A percentile compares a stretch with the other conserved stretches of the same genome.
These are phyloP conservation scores for Heteromurus nitidus DNA, from an alignment of 2,888 invertebrate genomes.

Conservation along the genomic window DNA sequence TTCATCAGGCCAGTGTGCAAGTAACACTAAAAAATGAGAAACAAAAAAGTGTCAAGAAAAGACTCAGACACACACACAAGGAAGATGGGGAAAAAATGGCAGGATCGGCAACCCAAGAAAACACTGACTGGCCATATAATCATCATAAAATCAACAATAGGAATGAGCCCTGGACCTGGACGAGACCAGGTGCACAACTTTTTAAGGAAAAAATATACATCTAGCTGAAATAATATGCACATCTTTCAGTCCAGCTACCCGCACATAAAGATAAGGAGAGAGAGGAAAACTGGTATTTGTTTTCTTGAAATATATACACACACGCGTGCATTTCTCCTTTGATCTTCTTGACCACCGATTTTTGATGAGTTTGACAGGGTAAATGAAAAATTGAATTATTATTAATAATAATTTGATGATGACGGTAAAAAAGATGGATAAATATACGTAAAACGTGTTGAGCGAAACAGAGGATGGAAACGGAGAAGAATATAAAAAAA, in stretches of 20 bases:
- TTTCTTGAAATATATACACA: conserved; percentile 38
- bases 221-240: conserved; percentile 50
- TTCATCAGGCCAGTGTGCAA: background rate
- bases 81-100: conserved; percentile 42
- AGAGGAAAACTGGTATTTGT: conserved; percentile 60
- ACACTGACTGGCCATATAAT: conserved; percentile 65
- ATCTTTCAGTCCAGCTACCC: conserved; percentile 43
- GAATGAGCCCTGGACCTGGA: conserved; percentile 5
- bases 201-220: conserved; percentile 45
- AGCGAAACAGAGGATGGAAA: background rate
- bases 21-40: conserved; percentile 55
- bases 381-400: conserved; percentile 68
- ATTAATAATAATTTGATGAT: conserved; percentile 66
- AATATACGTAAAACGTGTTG: conserved; percentile 35
- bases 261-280: conserved; percentile 38
- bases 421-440: conserved; percentile 45
- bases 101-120: conserved; percentile 39
- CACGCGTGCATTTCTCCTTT: conserved; percentile 65
- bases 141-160: conserved; percentile 65
- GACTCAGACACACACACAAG: conserved; percentile 46
- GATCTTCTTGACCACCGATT: conserved; percentile 64
- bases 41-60: conserved; percentile 40
- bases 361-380: conserved; percentile 66
- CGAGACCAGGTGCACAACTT: conserved; percentile 50
- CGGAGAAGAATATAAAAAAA: no score